phyloP scores from a whole-genome alignment of 2,797 vertebrate genomes.

The Malacoraja senta region DNA sequence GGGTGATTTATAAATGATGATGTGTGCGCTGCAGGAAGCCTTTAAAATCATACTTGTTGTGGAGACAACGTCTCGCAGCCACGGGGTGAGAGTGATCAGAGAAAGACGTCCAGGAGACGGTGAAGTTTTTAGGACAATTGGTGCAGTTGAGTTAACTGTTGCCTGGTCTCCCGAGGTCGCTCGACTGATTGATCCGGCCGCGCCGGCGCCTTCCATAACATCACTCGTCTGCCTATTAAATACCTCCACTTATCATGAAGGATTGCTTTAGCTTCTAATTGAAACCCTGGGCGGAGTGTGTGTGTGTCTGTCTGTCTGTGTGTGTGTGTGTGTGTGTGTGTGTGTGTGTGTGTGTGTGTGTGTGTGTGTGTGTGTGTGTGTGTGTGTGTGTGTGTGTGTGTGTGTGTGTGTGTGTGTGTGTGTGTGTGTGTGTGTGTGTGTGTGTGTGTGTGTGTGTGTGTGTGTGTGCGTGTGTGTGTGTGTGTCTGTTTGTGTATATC shows the following conservation, averaged over 20 bases:
- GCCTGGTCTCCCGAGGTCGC: conserved; percentile 70
- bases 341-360: no score
- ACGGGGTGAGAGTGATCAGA: neutral
- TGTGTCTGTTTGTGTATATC: no score
- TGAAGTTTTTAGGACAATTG: conserved; percentile 68
- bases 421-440: no score
- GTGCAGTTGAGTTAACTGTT: conserved; percentile 68
- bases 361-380: no score
- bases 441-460: no score
- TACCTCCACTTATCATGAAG: conserved; percentile 63
- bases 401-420: no score
- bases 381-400: no score
- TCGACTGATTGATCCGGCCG: conserved; percentile 70
- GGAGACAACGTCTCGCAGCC: no score
- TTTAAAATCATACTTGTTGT: neutral
- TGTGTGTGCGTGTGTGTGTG: no score
- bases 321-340: no score
- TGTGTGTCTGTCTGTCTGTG: no score
- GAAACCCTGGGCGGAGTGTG: conserved; percentile 45
- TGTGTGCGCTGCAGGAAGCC: neutral
- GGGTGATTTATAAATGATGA: neutral
- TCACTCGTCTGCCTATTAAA: conserved; percentile 79
- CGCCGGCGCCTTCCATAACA: conserved; percentile 73
- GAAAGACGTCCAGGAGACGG: conserved; percentile 56
- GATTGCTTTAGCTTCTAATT: conserved; percentile 65